Evolutionary conservation across 2,888 invertebrate genomes (phyloP), one percentile per base, ranked within the genome.

Genomic region (Erebia palarica): DNA sequence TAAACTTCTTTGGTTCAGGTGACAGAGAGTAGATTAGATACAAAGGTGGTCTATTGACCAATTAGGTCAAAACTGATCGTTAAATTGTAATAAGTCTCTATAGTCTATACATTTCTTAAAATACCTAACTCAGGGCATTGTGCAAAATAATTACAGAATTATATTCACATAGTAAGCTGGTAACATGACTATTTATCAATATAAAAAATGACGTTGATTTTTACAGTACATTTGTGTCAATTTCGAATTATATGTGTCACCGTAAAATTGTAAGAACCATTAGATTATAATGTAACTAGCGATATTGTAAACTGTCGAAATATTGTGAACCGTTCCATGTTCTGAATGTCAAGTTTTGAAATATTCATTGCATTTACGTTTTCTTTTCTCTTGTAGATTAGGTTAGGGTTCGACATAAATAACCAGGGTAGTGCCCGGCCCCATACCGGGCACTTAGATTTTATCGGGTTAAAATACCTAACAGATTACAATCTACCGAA

Each of bases 131-230:
- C 42, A 51, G 51, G 13, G 42, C 16, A 42, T 64, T 64, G 36
- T 53, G 53, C 53, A 18, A 53, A 65, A 65, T 36, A 65, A 64
- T 64, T 13, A 58, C 42, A 55, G n/a, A 55, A 44, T 71, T 63
- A 36, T 68, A 58, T 55, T 65, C 65, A 75, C 70, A 71, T 49
- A 53, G 66, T n/a, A 69, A 59, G 71, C 49, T 69, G 75, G 75
- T 73, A 75, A 73, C 75, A 65, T 68, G 60, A 73, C 65, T 69
- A 64, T 73, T 58, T 51, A 51, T 51, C n/a, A 18, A n/a, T 65
- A 65, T 42, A 64, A 64, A 51, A 51, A 64, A 65, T 27, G n/a
- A 65, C 63, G 16, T 27, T 53, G 53, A 9, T 21, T 64, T 65
- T 65, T 36, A 65, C 53, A 36, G 53, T 42, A 36, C 13, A 10